Evolutionary conservation across 2,888 invertebrate genomes (phyloP).

Genomic region (Coronaproctus castanopsis): DNA sequence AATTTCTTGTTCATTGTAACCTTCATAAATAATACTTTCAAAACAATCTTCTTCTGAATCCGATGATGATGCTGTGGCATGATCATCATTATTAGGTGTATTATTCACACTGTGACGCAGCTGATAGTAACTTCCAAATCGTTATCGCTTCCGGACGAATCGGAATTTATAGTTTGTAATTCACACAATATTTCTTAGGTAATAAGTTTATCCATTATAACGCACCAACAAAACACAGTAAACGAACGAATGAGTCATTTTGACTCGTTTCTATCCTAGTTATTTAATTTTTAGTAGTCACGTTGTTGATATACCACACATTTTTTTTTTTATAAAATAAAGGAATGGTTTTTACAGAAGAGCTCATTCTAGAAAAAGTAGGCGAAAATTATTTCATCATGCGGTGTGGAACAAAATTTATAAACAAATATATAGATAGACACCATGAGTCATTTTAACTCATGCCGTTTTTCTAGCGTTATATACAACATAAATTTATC

Average conservation of each 20-base stretch:
- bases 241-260: background rate
- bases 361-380: too few species aligned
- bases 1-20: background rate
- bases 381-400: too few species aligned
- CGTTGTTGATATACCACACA: background rate
- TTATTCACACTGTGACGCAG: background rate
- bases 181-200: background rate
- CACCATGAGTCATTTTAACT: too few species aligned
- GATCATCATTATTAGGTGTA: background rate
- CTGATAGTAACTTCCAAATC: background rate
- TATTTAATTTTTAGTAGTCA: background rate
- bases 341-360: too few species aligned
- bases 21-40: background rate
- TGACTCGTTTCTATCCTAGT: background rate
- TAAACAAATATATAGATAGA: too few species aligned
- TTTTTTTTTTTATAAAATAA: background rate
- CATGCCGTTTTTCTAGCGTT: too few species aligned
- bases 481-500: too few species aligned
- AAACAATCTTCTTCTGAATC: background rate
- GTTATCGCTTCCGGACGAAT: background rate
- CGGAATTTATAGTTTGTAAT: background rate
- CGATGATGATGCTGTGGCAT: background rate
- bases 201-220: background rate
- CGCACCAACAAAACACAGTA: background rate
- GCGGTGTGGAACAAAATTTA: too few species aligned